A percentile compares a stretch with the other conserved stretches of the same genome.
Conservation (phyloP, 2,888 invertebrate genomes). For the Papilio demoleus region DNA sequence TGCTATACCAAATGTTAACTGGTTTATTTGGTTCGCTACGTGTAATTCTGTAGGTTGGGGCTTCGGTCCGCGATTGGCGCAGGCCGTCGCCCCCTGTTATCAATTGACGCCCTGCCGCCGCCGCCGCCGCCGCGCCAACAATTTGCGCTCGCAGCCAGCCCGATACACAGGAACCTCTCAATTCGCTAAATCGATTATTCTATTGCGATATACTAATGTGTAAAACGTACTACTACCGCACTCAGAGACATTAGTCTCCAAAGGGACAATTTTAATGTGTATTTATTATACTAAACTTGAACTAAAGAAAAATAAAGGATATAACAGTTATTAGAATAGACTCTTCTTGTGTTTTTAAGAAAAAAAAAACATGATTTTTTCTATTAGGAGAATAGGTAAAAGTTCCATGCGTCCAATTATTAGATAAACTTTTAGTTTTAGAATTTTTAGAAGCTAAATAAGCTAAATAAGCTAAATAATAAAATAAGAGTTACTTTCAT, state of each 20-base stretch:
- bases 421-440: too few relatives aligned
- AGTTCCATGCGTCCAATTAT: too few relatives aligned
- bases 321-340: too few relatives aligned
- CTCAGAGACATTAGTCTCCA: background rate
- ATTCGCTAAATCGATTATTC: conserved; percentile 71
- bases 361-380: too few relatives aligned
- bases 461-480: too few relatives aligned
- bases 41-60: conserved; percentile 29
- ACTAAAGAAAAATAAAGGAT: too few relatives aligned
- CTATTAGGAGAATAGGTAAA: too few relatives aligned
- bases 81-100: conserved; percentile 51
- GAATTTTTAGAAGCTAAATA: too few relatives aligned
- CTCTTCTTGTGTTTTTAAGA: too few relatives aligned
- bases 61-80: conserved; percentile 51
- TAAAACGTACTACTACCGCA: conserved; percentile 32
- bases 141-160: conserved; percentile 59
- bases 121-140: conserved; percentile 51
- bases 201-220: conserved; percentile 47
- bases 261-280: background rate
- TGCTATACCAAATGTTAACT: too few relatives aligned
- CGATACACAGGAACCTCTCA: conserved; percentile 64
- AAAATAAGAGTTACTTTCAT: too few relatives aligned
- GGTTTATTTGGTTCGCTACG: background rate
- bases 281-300: background rate
- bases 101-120: conserved; percentile 59